phyloP scores from a whole-genome alignment of 2,888 invertebrate species.

The Xestia ashworthii region DNA sequence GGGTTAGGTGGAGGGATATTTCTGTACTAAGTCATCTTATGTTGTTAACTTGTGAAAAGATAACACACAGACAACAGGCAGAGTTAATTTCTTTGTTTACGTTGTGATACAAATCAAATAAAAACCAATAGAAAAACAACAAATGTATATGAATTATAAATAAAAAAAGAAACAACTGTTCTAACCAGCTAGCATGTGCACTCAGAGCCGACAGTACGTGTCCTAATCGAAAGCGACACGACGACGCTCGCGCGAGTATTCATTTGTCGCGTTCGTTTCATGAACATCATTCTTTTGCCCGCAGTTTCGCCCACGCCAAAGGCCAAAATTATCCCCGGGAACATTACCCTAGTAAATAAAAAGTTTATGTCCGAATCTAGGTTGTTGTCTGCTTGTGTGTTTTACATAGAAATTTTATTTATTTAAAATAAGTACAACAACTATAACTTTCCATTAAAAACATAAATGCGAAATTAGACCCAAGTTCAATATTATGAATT shows the following conservation, averaged over 20 bases:
- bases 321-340: background rate
- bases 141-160: background rate
- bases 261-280: background rate
- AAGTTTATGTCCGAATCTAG: background rate
- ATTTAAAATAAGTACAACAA: too few relatives aligned
- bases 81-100: background rate
- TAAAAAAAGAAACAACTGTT: background rate
- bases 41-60: too few relatives aligned
- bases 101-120: background rate
- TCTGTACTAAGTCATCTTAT: too few relatives aligned
- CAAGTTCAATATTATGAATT: too few relatives aligned
- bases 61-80: too few relatives aligned
- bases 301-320: background rate
- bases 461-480: too few relatives aligned
- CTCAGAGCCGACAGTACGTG: background rate
- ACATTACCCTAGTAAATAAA: background rate
- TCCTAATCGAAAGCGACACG: background rate
- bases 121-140: background rate
- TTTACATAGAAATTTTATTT: too few relatives aligned
- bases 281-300: background rate
- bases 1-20: too few relatives aligned
- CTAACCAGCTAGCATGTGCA: background rate
- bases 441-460: too few relatives aligned
- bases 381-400: background rate
- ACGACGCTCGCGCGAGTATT: background rate